Conservation (phyloP, 2,113 vertebrate genomes). For the Dunckerocampus dactyliophorus region DNA sequence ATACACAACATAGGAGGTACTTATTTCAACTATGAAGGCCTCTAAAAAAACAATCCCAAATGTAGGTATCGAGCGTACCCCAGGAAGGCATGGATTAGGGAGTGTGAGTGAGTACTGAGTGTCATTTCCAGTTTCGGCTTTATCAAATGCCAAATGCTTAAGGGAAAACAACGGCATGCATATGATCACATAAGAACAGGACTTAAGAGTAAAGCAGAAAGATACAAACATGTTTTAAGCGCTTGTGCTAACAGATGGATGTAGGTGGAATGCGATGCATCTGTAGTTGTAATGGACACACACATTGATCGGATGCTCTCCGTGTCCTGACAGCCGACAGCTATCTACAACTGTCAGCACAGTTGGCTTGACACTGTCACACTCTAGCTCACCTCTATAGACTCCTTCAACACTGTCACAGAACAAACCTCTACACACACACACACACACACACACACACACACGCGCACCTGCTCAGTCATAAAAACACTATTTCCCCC, state of each 20-base stretch:
- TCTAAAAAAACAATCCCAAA: too few relatives aligned
- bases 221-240: constrained; percentile 38
- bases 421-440: constrained; percentile 17
- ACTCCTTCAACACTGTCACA: constrained; percentile 49
- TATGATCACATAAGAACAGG: not conserved
- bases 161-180: not conserved
- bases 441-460: constrained; percentile 31
- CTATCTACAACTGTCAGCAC: constrained; percentile 49
- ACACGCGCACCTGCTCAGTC: constrained; percentile 19
- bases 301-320: constrained; percentile 28
- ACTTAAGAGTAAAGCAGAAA: not conserved
- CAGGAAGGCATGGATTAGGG: too few relatives aligned
- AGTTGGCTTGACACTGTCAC: constrained; percentile 42
- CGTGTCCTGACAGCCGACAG: constrained; percentile 30
- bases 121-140: too few relatives aligned
- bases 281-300: constrained; percentile 16
- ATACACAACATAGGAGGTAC: too few relatives aligned
- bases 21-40: too few relatives aligned
- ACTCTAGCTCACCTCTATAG: constrained; percentile 53
- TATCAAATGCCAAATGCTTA: too few relatives aligned
- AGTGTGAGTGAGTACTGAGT: too few relatives aligned
- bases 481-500: constrained; percentile 9
- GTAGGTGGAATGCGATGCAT: constrained; percentile 35
- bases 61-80: too few relatives aligned
- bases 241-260: constrained; percentile 58